Evolutionary conservation across 2,797 vertebrate genomes (phyloP).

Genomic region (Borostomias antarcticus): DNA sequence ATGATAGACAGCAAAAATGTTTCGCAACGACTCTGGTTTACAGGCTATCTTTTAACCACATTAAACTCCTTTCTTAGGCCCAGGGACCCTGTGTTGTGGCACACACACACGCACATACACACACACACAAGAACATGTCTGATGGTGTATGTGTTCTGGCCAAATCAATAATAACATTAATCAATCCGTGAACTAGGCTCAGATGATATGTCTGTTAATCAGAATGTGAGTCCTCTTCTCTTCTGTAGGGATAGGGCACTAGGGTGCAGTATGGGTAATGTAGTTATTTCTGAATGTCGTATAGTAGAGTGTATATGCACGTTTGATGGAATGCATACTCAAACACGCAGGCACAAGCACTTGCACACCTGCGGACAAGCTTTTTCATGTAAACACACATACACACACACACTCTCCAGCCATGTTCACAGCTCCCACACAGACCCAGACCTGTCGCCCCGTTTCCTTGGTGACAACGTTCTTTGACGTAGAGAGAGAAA

Average conservation of each 20-base stretch:
- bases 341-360: background rate
- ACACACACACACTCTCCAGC: background rate
- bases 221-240: background rate
- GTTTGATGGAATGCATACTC: background rate
- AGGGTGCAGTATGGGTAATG: background rate
- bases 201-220: background rate
- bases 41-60: no score
- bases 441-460: background rate
- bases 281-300: background rate
- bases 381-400: background rate
- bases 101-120: background rate
- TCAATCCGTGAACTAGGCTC: background rate
- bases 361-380: background rate
- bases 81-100: background rate
- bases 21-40: no score
- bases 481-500: background rate
- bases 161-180: background rate
- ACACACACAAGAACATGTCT: background rate
- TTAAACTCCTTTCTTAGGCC: no score
- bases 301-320: background rate
- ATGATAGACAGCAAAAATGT: no score
- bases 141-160: background rate
- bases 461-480: slow-evolving; percentile 1
- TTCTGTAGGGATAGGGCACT: background rate
- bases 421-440: slow-evolving; percentile 1